Percentiles rank a stretch among this genome's conserved stretches.
Evolutionary conservation across 1,140 invertebrate species (phyloP).

Genomic region (Zaprionus capensis): DNA sequence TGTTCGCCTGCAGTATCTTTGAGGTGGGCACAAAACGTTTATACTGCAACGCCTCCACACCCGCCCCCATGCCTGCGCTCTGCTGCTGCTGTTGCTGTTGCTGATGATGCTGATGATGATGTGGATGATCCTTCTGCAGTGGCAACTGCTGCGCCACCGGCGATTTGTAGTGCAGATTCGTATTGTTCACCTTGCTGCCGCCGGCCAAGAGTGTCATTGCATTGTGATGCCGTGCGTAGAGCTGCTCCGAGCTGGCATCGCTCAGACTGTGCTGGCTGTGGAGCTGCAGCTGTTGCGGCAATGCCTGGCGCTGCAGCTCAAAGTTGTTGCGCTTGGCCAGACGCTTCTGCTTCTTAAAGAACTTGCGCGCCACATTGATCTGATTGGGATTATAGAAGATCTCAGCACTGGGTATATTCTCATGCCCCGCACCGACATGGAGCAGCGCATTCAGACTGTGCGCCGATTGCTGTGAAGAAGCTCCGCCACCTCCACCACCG

Average conservation of each 20-base stretch:
- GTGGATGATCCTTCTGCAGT: neutral
- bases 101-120: neutral
- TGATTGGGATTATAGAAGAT: constrained; percentile 97
- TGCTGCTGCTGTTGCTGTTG: constrained; percentile 7
- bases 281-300: constrained; percentile 85
- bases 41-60: constrained; percentile 48
- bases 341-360: constrained; percentile 94
- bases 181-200: constrained; percentile 90
- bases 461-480: constrained; percentile 77
- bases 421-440: constrained; percentile 72
- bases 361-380: constrained; percentile 95
- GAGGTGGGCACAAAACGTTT: constrained; percentile 68
- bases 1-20: constrained; percentile 87
- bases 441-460: constrained; percentile 86
- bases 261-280: constrained; percentile 84
- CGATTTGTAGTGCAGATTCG: constrained; percentile 86
- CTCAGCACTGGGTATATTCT: constrained; percentile 86
- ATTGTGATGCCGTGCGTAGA: constrained; percentile 85
- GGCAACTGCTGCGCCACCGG: constrained; percentile 9
- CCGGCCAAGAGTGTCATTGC: constrained; percentile 88
- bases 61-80: no score
- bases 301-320: constrained; percentile 86
- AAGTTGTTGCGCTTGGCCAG: constrained; percentile 91
- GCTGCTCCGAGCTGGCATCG: constrained; percentile 85
- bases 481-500: constrained; percentile 35